Evolutionary conservation across 2,113 vertebrate genomes (phyloP), one percentile per base, ranked within the genome.

Genomic region (Macquaria australasica): DNA sequence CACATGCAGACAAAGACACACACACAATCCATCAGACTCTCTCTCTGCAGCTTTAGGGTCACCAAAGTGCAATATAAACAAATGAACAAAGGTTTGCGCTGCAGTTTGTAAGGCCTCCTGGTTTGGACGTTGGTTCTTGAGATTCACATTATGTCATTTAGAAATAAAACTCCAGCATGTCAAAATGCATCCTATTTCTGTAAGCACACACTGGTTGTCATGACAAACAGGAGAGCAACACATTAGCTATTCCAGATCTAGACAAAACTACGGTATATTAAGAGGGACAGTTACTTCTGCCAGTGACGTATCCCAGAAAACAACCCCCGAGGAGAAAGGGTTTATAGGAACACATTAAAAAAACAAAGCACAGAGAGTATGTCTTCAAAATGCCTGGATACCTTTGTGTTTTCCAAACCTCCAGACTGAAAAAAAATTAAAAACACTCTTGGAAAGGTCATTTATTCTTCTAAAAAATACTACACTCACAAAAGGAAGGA

Each of bases 381-480:
- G 23, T 87, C 39, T 70, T 77, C 41, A 64, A 43, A 89, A 80
- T 70, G 72, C 45, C 69, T 84, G 79, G 73, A 87, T 77, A 83
- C 72, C 15, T 87, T 81, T 81, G 77, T 73, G 75, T 81, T 84
- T 88, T 83, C 74, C 71, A 74, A 72, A 68, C 39, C 58, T 64
- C 66, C 31, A 66, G 39, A 56, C 34, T 56, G 59, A 71, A 51
- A 67, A 62, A 75, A 66, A 67, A 48, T 15, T 48, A 34, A 34
- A 2, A 55, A 9, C 25, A 55, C 16, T 73, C 45, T 63, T 90
- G 48, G 28, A 91, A 83, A 88, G 87, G 82, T 84, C 74, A 77
- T 70, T 59, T 43, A 56, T 83, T 77, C 21, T 45, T 63, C 79
- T 91, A 85, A 92, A 92, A 85, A 91, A 88, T 85, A 89, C 11